Percentiles rank a stretch among this genome's conserved stretches.
These are phyloP conservation scores for Corythornis madagascariensis DNA, from an alignment of 2,113 vertebrate genomes.

Conservation along the genomic window DNA sequence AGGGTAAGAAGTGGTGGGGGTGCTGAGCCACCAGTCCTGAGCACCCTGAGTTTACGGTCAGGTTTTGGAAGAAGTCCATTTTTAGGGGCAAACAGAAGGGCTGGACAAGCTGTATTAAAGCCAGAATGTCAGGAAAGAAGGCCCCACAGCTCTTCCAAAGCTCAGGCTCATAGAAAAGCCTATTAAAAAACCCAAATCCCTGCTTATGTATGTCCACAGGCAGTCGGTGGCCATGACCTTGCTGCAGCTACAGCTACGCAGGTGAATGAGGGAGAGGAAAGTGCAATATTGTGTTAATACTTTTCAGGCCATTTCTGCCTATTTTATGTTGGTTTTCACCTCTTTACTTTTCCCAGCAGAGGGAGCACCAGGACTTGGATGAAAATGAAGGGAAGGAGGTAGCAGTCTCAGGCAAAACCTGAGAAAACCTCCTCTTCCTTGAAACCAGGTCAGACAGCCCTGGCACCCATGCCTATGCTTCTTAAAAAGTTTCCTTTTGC, in stretches of 20 bases:
- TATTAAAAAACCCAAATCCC: neutral
- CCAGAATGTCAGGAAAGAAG: neutral
- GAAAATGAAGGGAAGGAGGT: too few relatives aligned
- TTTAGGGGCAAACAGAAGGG: neutral
- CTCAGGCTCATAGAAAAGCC: neutral
- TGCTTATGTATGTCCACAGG: neutral
- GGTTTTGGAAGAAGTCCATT: neutral
- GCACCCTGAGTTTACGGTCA: neutral
- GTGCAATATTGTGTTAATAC: accelerated
- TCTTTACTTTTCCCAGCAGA: constrained; percentile 28
- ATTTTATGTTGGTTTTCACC: neutral
- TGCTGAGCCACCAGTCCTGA: neutral
- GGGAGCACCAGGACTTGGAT: neutral
- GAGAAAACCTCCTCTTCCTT: neutral
- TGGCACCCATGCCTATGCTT: too few relatives aligned
- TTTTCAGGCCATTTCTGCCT: neutral
- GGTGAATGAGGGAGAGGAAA: neutral
- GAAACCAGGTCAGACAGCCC: neutral
- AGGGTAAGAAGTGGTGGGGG: neutral
- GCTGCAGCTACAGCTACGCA: neutral
- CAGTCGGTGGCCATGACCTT: neutral
- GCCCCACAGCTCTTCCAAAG: neutral
- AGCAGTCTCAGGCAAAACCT: neutral
- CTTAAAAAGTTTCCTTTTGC: neutral
- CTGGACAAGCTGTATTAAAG: neutral